Base-by-base conservation (phyloP, 2,113 vertebrate species). In the Mionectes macconnelli region DNA sequence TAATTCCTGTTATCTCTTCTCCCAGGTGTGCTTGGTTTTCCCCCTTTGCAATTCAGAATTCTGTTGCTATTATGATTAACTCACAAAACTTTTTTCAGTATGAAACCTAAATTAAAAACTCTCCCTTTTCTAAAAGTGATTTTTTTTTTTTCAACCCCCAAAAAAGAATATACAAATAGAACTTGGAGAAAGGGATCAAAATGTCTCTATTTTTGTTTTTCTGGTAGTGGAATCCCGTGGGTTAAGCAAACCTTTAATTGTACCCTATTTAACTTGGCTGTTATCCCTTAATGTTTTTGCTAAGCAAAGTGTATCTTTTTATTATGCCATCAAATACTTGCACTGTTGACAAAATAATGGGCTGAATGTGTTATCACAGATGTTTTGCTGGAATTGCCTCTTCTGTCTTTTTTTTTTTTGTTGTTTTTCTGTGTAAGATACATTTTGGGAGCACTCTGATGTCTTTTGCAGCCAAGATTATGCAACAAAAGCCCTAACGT, bases 261-360 rank as follows among this genome's bases (percentile, higher is more conserved):
- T 40, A 84, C 56, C 72, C 77, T 79, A 42, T 84, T 93, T 92
- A 82, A 73, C 74, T 92, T 78, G 59, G 80, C 70, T 85, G 74
- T 87, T 94, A 93, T 88, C 53, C 84, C 68, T 89, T 70, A 50
- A 77, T 96, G 73, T 85, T 94, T 96, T 92, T 55, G 85, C 66
- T 96, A 97, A 92, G 82, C 87, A 94, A 97, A 97, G 93, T 83
- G 47, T 76, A 87, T 97, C 94, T 73, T 87, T 75, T 95, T 94
- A 96, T 94, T 57, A 95, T 96, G 63, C 91, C 87, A 97, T 86
- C 83, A 95, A 78, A 96, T 79, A 73, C 90, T 96, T 75, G 86
- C 69, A 57, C 70, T 95, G 91, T 93, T 96, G 97, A 96, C 92
- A 97, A 91, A 97, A 89, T 95, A 96, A 96, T 53, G 60, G 79